A percentile compares a stretch with the other conserved stretches of the same genome.
Conservation (phyloP, 2,113 vertebrate genomes). For the Otus sunia region DNA sequence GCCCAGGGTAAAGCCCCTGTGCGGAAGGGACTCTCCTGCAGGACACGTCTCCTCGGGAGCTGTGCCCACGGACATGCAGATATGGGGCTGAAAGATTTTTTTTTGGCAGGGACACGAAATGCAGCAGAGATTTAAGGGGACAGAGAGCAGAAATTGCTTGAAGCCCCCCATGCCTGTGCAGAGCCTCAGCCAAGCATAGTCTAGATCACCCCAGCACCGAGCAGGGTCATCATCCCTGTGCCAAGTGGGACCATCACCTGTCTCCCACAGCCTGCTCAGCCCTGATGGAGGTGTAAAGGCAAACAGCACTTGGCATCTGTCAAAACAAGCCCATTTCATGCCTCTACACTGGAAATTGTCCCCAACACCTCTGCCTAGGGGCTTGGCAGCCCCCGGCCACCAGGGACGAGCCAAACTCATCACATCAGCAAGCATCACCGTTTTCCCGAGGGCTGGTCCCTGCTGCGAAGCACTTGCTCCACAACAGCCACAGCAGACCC, state of each 20-base stretch:
- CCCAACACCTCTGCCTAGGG: neutral
- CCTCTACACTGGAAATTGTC: neutral
- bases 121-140: neutral
- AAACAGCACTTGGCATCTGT: neutral
- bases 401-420: neutral
- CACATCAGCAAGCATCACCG: rapidly evolving
- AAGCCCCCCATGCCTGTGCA: neutral
- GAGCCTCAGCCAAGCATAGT: neutral
- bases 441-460: neutral
- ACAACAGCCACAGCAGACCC: neutral
- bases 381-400: neutral
- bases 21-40: neutral
- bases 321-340: neutral
- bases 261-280: neutral
- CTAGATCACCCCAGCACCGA: rapidly evolving
- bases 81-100: neutral
- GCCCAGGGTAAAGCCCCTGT: neutral
- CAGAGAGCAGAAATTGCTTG: neutral
- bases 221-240: neutral
- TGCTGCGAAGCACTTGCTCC: neutral
- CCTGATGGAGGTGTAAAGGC: neutral
- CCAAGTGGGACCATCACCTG: rapidly evolving
- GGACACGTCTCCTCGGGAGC: rapidly evolving
- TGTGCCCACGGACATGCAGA: rapidly evolving
- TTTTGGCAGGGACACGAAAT: neutral